These are phyloP conservation scores for Valencia hispanica DNA, from an alignment of 2,797 vertebrate genomes.

Conservation along the genomic window DNA sequence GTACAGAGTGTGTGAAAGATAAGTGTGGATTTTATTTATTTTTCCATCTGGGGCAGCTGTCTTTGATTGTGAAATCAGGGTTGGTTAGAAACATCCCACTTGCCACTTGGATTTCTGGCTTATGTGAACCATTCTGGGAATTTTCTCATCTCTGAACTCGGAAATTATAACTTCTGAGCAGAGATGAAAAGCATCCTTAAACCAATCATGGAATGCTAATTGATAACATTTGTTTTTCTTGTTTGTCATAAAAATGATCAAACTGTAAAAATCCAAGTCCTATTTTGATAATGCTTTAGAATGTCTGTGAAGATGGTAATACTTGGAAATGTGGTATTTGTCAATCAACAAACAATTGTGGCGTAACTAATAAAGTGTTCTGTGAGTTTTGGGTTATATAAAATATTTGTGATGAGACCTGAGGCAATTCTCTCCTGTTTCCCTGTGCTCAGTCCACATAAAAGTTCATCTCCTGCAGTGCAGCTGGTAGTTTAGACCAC, in stretches of 20 bases:
- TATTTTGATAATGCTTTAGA: not conserved
- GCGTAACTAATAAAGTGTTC: not conserved
- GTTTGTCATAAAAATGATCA: not conserved
- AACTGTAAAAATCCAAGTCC: not conserved
- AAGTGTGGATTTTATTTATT: not conserved
- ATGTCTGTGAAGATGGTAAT: not conserved
- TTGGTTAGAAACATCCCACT: not conserved
- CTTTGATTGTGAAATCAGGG: not conserved
- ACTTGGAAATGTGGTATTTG: not conserved
- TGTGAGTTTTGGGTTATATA: not conserved
- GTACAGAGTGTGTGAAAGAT: not conserved
- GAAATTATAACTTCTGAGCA: too few species aligned
- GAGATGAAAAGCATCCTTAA: not conserved
- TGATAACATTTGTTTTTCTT: not conserved
- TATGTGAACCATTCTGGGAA: not conserved
- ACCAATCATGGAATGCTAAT: not conserved
- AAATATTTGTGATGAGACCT: constrained; percentile 10
- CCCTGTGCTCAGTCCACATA: not conserved
- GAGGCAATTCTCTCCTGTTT: not conserved
- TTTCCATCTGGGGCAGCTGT: not conserved
- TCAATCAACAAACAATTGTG: too few species aligned
- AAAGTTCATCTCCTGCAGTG: not conserved
- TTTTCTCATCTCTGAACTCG: not conserved
- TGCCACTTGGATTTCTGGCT: not conserved
- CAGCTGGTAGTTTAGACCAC: not conserved